Evolutionary conservation across 1,140 invertebrate genomes (phyloP).

Genomic region (Zelostemma sp.): DNA sequence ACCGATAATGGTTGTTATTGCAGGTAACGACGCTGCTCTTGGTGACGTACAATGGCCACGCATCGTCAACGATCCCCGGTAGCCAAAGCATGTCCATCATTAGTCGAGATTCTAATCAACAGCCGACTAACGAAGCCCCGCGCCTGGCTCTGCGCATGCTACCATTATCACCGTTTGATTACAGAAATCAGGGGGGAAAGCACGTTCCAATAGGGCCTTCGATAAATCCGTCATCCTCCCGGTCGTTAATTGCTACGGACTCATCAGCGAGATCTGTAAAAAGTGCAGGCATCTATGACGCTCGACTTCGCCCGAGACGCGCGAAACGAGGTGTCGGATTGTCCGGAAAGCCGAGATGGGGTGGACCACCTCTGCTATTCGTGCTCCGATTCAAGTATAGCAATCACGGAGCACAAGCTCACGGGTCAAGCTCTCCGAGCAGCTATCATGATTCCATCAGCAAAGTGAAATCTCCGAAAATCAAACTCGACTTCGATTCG

Average conservation of each 20-base stretch:
- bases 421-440: neutral
- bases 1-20: slow-evolving; percentile 32
- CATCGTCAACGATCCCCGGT: slow-evolving; percentile 19
- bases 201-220: neutral
- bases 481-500: neutral
- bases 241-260: neutral
- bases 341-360: too few species aligned
- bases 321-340: slow-evolving; percentile 1
- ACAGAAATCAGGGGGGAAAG: slow-evolving; percentile 23
- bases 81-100: slow-evolving; percentile 15
- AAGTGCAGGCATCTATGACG: neutral
- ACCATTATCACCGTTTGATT: slow-evolving; percentile 21
- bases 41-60: slow-evolving; percentile 22
- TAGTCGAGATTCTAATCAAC: slow-evolving; percentile 33
- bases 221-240: neutral
- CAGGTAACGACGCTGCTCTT: slow-evolving; percentile 30
- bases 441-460: slow-evolving; percentile 2
- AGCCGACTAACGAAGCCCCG: slow-evolving; percentile 27
- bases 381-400: neutral
- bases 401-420: neutral
- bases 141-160: neutral
- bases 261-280: neutral
- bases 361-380: neutral
- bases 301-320: neutral
- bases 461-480: neutral